Percentiles rank a stretch among this genome's conserved stretches.
These are phyloP conservation scores for Scomberomorus guttatus DNA, from an alignment of 2,797 vertebrate species.

Conservation along the genomic window DNA sequence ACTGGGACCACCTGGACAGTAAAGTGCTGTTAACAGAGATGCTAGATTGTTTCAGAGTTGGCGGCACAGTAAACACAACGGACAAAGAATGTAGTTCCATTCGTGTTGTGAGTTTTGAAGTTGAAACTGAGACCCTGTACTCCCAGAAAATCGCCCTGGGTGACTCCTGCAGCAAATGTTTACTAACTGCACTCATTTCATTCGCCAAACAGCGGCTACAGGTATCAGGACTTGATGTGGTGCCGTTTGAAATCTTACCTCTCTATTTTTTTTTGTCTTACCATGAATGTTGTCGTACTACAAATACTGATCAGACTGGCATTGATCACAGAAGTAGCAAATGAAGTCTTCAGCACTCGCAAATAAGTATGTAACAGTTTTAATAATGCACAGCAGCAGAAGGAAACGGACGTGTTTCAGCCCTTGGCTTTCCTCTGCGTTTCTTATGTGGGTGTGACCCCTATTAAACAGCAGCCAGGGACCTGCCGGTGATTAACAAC, in stretches of 20 bases:
- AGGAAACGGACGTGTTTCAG: too few relatives aligned
- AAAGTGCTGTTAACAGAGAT: conserved; percentile 12
- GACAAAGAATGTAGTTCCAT: conserved; percentile 2
- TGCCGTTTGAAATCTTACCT: neutral
- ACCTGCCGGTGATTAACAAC: too few relatives aligned
- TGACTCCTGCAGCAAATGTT: neutral
- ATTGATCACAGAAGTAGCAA: neutral
- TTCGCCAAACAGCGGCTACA: neutral
- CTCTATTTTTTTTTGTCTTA: neutral
- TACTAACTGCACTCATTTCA: neutral
- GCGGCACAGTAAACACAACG: neutral
- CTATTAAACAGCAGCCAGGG: too few relatives aligned
- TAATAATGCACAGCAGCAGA: too few relatives aligned
- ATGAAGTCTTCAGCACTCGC: neutral
- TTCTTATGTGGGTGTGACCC: too few relatives aligned
- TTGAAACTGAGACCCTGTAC: neutral
- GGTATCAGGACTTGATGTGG: neutral
- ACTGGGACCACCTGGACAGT: conserved; percentile 33
- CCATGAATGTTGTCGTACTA: neutral
- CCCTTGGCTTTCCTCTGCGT: too few relatives aligned
- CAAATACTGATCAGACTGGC: neutral
- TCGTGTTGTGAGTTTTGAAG: neutral
- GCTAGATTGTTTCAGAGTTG: conserved; percentile 7
- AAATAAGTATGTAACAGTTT: too few relatives aligned
- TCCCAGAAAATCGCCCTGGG: neutral